Conservation (phyloP, 2,888 invertebrate genomes). For the Thecophora atra region DNA sequence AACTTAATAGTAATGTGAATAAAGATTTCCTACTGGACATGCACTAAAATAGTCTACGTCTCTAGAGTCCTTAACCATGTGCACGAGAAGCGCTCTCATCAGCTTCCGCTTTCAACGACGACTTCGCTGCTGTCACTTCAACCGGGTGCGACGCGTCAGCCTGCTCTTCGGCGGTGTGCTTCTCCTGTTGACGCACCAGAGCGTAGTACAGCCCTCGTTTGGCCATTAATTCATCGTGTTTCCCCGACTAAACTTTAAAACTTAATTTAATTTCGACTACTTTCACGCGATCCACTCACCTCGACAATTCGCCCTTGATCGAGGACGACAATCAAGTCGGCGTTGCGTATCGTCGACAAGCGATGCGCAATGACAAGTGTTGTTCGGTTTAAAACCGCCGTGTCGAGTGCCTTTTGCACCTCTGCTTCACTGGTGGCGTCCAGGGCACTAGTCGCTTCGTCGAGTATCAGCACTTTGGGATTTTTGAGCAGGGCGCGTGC, state of each 20-base stretch:
- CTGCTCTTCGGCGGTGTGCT: constrained; percentile 54
- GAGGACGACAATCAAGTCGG: constrained; percentile 91
- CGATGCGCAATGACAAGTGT: constrained; percentile 96
- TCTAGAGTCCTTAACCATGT: too few species aligned
- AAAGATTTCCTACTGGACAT: too few species aligned
- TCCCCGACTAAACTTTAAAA: constrained; percentile 75
- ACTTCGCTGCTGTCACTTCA: too few species aligned
- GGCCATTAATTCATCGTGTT: constrained; percentile 80
- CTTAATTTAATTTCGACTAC: constrained; percentile 1
- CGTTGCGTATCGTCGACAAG: constrained; percentile 89
- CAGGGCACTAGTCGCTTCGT: constrained; percentile 95
- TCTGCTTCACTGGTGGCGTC: constrained; percentile 92
- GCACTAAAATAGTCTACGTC: too few species aligned
- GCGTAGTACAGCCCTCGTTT: constrained; percentile 87
- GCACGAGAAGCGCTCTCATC: too few species aligned
- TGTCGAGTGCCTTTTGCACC: constrained; percentile 89
- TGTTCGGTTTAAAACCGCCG: constrained; percentile 83
- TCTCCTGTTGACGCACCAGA: constrained; percentile 80
- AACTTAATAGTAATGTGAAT: too few species aligned
- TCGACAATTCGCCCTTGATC: constrained; percentile 85
- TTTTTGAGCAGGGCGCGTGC: constrained; percentile 92
- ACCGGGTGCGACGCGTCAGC: too few species aligned
- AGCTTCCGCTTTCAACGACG: too few species aligned
- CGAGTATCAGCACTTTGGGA: constrained; percentile 86
- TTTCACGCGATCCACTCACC: constrained; percentile 67